These are phyloP conservation scores for Xerus rutilus DNA, from an alignment of 2,797 vertebrate species.

Conservation along the genomic window DNA sequence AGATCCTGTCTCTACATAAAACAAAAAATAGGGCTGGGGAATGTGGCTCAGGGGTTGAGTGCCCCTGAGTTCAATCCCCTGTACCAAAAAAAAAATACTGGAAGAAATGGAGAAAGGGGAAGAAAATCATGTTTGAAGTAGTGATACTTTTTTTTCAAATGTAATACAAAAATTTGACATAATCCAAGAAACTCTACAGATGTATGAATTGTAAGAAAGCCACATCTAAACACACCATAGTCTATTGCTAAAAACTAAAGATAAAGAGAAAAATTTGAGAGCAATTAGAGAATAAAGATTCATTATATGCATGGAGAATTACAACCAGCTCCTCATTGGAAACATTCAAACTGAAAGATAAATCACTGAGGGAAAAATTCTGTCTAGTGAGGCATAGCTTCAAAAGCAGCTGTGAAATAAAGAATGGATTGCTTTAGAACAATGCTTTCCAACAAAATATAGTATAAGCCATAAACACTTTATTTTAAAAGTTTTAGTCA, in stretches of 20 bases:
- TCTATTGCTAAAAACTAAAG: not conserved
- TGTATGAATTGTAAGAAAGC: constrained; percentile 21
- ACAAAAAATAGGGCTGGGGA: too few relatives aligned
- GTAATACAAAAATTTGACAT: not conserved
- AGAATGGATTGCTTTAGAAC: not conserved
- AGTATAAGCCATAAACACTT: not conserved
- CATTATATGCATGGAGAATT: not conserved
- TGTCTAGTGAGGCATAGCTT: not conserved
- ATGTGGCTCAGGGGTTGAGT: too few relatives aligned
- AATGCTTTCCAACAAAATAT: not conserved
- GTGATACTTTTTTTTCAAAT: not conserved
- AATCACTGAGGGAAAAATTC: not conserved
- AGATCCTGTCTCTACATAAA: too few relatives aligned
- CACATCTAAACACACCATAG: not conserved
- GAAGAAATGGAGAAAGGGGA: not conserved
- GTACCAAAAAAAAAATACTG: too few relatives aligned
- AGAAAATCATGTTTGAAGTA: not conserved
- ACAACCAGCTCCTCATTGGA: not conserved
- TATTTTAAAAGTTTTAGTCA: not conserved
- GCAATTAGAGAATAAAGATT: not conserved
- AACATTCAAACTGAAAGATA: not conserved
- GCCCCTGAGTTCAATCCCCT: too few relatives aligned
- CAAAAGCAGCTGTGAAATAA: not conserved
- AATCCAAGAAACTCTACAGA: not conserved
- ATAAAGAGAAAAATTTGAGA: constrained; percentile 19